Conservation (phyloP, 2,797 vertebrate genomes). For the Melanotaenia boesemani region DNA sequence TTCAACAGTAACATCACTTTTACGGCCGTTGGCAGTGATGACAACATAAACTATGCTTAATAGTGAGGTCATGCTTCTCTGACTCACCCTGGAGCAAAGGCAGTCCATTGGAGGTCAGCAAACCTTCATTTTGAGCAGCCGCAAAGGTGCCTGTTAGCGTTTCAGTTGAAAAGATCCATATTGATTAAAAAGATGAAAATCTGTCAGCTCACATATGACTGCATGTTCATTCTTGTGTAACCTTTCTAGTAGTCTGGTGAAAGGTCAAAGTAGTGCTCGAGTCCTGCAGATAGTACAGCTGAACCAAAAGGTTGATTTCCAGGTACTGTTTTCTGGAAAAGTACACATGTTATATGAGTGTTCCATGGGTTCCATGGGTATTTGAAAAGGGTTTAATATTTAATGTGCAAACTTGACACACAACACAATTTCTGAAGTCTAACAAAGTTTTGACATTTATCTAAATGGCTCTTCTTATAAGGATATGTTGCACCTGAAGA, state of each 20-base stretch:
- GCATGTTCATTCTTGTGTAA: neutral
- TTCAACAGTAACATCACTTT: neutral
- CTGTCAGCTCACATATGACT: neutral
- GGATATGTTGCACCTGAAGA: neutral
- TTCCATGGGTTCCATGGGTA: neutral
- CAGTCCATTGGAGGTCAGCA: conserved; percentile 1
- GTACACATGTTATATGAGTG: neutral
- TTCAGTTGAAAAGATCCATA: neutral
- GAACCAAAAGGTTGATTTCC: neutral
- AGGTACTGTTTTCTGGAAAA: neutral
- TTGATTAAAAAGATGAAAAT: neutral
- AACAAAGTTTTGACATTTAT: neutral
- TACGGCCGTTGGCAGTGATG: neutral
- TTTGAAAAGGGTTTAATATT: neutral
- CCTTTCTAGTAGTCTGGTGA: neutral
- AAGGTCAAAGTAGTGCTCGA: neutral
- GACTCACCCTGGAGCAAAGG: neutral
- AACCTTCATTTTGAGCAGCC: neutral
- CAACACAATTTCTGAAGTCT: neutral
- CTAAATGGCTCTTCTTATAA: neutral
- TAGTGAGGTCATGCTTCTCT: neutral
- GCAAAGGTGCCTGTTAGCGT: neutral
- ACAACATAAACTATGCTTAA: neutral
- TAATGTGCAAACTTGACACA: neutral
- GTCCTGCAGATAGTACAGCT: neutral